These are phyloP conservation scores for Cantharis flavilabris DNA, from an alignment of 2,888 invertebrate species.

Conservation along the genomic window DNA sequence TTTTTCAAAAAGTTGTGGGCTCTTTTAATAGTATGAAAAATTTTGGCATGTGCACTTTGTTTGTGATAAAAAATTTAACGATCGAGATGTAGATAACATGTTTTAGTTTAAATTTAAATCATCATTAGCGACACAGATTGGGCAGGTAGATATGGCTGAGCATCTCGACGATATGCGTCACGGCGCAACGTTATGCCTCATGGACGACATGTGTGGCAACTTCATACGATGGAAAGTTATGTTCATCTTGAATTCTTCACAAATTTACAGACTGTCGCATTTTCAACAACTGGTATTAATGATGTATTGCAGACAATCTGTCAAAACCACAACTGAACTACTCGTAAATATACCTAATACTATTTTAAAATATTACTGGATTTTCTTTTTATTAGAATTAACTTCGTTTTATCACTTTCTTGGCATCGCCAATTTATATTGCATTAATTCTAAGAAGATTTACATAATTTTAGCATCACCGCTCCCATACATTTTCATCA, in stretches of 20 bases:
- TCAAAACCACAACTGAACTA: not conserved
- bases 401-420: not conserved
- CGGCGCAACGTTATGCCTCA: conserved; percentile 53
- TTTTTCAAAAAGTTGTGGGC: conserved; percentile 1
- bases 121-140: conserved; percentile 50
- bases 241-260: conserved; percentile 17
- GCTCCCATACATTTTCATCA: not conserved
- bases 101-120: conserved; percentile 46
- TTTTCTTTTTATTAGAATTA: not conserved
- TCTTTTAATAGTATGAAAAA: conserved; percentile 10
- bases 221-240: conserved; percentile 41
- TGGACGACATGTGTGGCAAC: conserved; percentile 53
- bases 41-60: conserved; percentile 17
- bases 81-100: conserved; percentile 38
- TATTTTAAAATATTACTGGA: not conserved
- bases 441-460: not conserved
- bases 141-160: conserved; percentile 50
- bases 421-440: not conserved
- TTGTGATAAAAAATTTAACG: conserved; percentile 4
- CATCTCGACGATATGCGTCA: conserved; percentile 53
- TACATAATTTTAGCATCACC: not conserved
- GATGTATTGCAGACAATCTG: not conserved
- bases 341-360: not conserved
- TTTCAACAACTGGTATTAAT: conserved; percentile 6
- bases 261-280: conserved; percentile 1